Conservation (phyloP, 2,113 vertebrate genomes). For the Entelurus aequoreus region DNA sequence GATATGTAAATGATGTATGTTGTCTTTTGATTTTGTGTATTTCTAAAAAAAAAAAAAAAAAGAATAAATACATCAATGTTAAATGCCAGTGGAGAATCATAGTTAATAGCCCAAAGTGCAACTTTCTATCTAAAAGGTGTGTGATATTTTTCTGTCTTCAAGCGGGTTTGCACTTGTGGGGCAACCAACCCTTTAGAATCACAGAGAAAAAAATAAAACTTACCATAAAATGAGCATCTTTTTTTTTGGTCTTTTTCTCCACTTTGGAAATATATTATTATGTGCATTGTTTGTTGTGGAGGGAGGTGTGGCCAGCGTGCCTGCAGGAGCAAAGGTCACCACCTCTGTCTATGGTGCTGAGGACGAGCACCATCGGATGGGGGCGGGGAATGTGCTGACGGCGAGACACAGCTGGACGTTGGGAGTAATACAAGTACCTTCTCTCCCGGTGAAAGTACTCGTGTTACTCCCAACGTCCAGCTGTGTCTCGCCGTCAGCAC, state of each 20-base stretch:
- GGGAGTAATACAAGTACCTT: too few relatives aligned
- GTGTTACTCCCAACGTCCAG: too few relatives aligned
- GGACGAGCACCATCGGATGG: too few relatives aligned
- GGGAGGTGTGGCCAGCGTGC: too few relatives aligned
- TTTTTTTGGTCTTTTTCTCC: constrained; percentile 6
- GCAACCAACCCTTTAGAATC: constrained; percentile 52
- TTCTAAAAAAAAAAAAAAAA: constrained; percentile 76
- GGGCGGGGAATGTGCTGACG: too few relatives aligned
- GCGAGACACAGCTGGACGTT: too few relatives aligned
- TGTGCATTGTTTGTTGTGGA: not conserved
- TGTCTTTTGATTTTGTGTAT: constrained; percentile 73
- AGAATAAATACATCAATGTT: constrained; percentile 62
- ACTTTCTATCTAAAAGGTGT: constrained; percentile 66
- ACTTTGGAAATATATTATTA: not conserved
- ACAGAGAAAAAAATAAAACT: constrained; percentile 65
- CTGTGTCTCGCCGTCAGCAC: too few relatives aligned
- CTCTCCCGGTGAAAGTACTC: too few relatives aligned
- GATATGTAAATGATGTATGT: constrained; percentile 70
- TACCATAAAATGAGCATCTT: constrained; percentile 9
- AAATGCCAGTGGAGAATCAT: constrained; percentile 64
- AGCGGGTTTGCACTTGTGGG: constrained; percentile 47
- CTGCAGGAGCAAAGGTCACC: too few relatives aligned
- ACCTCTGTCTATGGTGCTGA: too few relatives aligned
- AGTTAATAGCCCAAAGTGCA: constrained; percentile 66
- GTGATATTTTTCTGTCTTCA: constrained; percentile 59